Evolutionary conservation across 1,140 invertebrate species (phyloP).

Genomic region (Druon quercuslanigerum): DNA sequence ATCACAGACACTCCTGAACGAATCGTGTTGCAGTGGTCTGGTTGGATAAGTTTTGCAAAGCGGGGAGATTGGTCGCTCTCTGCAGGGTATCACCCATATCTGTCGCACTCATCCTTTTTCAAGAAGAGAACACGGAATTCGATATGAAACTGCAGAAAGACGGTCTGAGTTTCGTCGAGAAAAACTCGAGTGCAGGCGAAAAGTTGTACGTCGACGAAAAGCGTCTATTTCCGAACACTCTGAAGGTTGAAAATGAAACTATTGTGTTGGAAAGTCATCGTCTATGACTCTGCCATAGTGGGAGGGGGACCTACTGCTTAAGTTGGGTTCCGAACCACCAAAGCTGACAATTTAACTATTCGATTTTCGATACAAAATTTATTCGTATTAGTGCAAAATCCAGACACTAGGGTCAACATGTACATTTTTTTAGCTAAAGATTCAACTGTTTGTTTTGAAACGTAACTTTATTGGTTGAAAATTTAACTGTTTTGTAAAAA

Average conservation of each 20-base stretch:
- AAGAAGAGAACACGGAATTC: constrained; percentile 13
- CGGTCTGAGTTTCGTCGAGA: constrained; percentile 2
- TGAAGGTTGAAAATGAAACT: neutral
- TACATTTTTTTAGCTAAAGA: no score
- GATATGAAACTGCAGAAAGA: constrained; percentile 26
- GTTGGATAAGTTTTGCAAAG: constrained; percentile 28
- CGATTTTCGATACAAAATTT: no score
- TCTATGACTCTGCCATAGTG: no score
- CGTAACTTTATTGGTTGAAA: no score
- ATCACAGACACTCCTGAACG: constrained; percentile 9
- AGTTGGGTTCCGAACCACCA: no score
- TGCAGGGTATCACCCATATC: neutral
- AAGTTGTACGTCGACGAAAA: constrained; percentile 18
- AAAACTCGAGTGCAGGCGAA: constrained; percentile 36
- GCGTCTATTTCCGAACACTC: constrained; percentile 39
- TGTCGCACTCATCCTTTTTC: neutral
- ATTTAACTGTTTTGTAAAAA: no score
- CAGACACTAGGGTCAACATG: no score
- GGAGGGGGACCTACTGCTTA: no score
- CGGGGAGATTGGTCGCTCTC: constrained; percentile 10
- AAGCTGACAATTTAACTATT: no score
- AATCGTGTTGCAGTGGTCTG: constrained; percentile 25
- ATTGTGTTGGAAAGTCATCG: no score
- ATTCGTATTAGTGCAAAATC: no score
- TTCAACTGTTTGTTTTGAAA: no score